Base-by-base conservation (phyloP, 2,888 invertebrate genomes). In the Drosophila cyrtoloma region DNA sequence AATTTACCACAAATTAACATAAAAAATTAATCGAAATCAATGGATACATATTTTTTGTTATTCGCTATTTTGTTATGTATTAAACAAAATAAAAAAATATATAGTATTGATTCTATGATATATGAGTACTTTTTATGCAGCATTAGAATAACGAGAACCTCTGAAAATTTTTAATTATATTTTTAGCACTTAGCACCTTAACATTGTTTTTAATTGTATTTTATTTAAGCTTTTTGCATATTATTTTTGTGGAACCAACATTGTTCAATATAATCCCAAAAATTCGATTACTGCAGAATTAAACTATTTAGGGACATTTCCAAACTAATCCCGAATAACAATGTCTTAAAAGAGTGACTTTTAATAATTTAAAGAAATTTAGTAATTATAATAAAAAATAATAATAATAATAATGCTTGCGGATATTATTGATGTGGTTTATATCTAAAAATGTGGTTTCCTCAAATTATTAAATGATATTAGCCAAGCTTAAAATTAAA, bases 51-150 rank as follows among this genome's bases (percentile, higher is more conserved):
- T 26, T 26, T 47, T 47, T 47, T 47, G 47, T 26, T 47, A 26
- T 26, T 47, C 47, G 26, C 26, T 16, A 26, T 47, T 47, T 47
- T 47, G 47, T 47, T 47, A 47, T 26, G 47, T 47, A 47, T 47
- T 26, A 9, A 47, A 47, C 26, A 47, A 16, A 47, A 47, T 7
- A 16, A 7, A 22, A 5, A 47, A 22, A 47, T 9, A 47, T 47
- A 47, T 9, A 9, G 47, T 26, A 47, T 26, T 26, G 16, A 9
- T 47, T 26, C 16, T 47, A 26, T 26, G 16, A 26, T 47, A 47
- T 1, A 47, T 26, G 16, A 16, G 47, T 9, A 16, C 47, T 26
- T 47, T 26, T 47, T 16, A 9, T 47, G 47, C 47, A 26, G 16
- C 16, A 26, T 26, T 47, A 9, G 47, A 22, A 26, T 16, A 47